Percentiles rank a stretch among this genome's conserved stretches.
Conservation (phyloP, 2,888 invertebrate species). For the Nezara viridula region DNA sequence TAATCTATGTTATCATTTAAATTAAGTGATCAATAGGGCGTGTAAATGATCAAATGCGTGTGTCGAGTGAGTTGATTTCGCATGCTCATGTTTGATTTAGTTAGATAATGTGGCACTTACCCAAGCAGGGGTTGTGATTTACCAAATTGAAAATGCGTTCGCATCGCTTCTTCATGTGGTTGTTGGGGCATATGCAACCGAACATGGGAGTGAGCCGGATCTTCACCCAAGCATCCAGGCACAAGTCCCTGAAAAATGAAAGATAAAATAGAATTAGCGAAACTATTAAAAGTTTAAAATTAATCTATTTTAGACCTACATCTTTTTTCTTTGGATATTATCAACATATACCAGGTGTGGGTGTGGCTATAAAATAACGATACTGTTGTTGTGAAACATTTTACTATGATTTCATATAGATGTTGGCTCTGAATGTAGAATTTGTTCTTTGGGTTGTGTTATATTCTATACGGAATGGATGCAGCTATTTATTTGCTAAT, state of each 20-base stretch:
- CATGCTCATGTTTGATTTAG: conserved; percentile 49
- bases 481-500: too few relatives aligned
- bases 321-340: too few relatives aligned
- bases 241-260: conserved; percentile 78
- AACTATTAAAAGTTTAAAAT: too few relatives aligned
- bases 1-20: conserved; percentile 27
- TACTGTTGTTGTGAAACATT: too few relatives aligned
- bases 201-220: conserved; percentile 90
- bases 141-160: conserved; percentile 90
- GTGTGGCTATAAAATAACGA: too few relatives aligned
- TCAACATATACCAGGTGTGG: too few relatives aligned
- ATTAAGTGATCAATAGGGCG: conserved; percentile 45
- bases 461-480: too few relatives aligned
- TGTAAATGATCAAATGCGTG: conserved; percentile 51
- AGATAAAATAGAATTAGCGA: background rate
- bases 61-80: conserved; percentile 41
- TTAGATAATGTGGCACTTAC: conserved; percentile 76
- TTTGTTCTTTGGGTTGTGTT: too few relatives aligned
- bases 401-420: too few relatives aligned
- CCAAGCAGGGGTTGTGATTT: conserved; percentile 94
- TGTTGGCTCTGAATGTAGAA: too few relatives aligned
- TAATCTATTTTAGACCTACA: too few relatives aligned
- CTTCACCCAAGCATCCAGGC: conserved; percentile 90
- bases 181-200: conserved; percentile 93
- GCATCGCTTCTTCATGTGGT: conserved; percentile 88